These are phyloP conservation scores for Euura saliciscinereae DNA, from an alignment of 1,140 invertebrate species.

Conservation along the genomic window DNA sequence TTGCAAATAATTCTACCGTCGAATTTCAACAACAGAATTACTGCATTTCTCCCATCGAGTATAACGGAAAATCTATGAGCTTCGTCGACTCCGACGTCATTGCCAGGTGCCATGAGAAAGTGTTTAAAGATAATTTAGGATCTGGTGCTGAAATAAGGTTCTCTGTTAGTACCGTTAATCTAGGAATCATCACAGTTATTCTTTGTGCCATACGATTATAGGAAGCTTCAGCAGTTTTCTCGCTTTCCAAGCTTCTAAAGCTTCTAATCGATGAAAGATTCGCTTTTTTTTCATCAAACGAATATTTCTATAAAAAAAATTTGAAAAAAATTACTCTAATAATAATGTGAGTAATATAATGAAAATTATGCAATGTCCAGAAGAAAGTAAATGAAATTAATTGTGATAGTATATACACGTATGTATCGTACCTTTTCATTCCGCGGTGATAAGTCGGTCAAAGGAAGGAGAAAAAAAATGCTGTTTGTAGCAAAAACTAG, in stretches of 20 bases:
- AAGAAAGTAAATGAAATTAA: conserved; percentile 2
- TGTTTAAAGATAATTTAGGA: conserved; percentile 68
- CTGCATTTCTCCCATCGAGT: conserved; percentile 83
- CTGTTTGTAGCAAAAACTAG: background rate
- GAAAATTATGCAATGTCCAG: background rate
- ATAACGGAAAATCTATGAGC: conserved; percentile 76
- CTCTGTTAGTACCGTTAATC: background rate
- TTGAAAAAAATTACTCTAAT: background rate
- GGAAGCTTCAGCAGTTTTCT: background rate
- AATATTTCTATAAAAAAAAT: background rate
- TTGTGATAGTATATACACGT: background rate
- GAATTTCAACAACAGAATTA: conserved; percentile 79
- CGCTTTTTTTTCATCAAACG: background rate
- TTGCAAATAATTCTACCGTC: conserved; percentile 67
- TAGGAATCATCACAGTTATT: background rate
- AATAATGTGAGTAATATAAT: background rate
- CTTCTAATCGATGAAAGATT: background rate
- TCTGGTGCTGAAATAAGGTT: conserved; percentile 25
- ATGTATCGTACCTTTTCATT: background rate
- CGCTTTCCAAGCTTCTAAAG: background rate
- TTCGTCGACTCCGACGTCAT: conserved; percentile 72
- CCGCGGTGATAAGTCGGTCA: background rate
- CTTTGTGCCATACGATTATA: background rate
- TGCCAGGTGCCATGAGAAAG: conserved; percentile 70
- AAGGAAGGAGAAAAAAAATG: background rate